A percentile compares a stretch with the other conserved stretches of the same genome.
Evolutionary conservation across 1,140 invertebrate genomes (phyloP).

Genomic region (Gonatopus flavifemur): DNA sequence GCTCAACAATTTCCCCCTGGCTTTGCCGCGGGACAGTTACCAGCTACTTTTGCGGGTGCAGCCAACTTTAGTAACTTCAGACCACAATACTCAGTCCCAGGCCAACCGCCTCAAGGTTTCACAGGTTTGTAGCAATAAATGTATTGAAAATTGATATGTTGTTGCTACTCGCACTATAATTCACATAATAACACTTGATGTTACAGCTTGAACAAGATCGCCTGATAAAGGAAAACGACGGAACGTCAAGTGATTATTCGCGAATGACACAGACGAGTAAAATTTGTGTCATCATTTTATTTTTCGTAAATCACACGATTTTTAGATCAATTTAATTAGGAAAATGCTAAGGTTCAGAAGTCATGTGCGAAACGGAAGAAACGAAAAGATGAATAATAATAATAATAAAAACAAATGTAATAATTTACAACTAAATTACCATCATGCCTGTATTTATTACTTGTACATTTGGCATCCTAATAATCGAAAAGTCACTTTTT

Average conservation of each 20-base stretch:
- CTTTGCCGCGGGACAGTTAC: conserved; percentile 71
- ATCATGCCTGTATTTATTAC: conserved; percentile 51
- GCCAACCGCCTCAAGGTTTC: conserved; percentile 68
- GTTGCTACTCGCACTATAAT: background rate
- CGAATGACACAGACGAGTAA: conserved; percentile 23
- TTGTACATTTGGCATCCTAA: conserved; percentile 45
- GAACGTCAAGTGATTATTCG: too few species aligned
- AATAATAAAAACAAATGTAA: too few species aligned
- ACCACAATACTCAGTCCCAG: conserved; percentile 88
- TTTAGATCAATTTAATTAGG: conserved; percentile 54
- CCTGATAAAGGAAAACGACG: conserved; percentile 24
- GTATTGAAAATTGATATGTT: background rate
- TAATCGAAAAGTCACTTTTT: conserved; percentile 29
- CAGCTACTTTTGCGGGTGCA: conserved; percentile 70
- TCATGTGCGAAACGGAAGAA: too few species aligned
- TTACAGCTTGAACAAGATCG: conserved; percentile 36
- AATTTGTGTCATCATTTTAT: conserved; percentile 47
- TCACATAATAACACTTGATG: conserved; percentile 3
- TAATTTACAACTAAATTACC: conserved; percentile 46
- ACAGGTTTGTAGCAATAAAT: conserved; percentile 36
- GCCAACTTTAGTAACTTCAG: conserved; percentile 86
- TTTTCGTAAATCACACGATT: conserved; percentile 49
- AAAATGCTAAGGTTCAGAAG: conserved; percentile 41
- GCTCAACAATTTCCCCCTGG: conserved; percentile 81
- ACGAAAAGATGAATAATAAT: too few species aligned